Evolutionary conservation across 53 echinoderm and acorn worm genomes (phyloP), one percentile per base, ranked within the genome.

Genomic region (Henricia sp.): DNA sequence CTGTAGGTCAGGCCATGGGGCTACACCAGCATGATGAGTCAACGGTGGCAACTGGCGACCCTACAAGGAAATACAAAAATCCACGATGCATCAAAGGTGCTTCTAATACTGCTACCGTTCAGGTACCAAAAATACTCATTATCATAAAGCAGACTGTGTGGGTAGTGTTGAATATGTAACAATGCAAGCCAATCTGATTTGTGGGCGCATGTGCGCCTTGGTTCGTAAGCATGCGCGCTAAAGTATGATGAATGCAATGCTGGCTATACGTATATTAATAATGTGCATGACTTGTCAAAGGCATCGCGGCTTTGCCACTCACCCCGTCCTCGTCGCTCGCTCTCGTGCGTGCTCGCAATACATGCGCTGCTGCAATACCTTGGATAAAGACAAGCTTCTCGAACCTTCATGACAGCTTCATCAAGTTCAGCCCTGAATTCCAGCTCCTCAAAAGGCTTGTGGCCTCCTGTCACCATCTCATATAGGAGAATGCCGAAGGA

Each of bases 331-430:
- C n/a, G n/a, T n/a, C n/a, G n/a, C n/a, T n/a, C n/a, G n/a, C n/a
- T n/a, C n/a, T n/a, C n/a, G n/a, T n/a, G n/a, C n/a, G n/a, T n/a
- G n/a, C n/a, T n/a, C n/a, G n/a, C n/a, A n/a, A n/a, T n/a, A n/a
- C n/a, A n/a, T n/a, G n/a, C n/a, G n/a, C n/a, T n/a, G n/a, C n/a
- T n/a, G n/a, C n/a, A n/a, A n/a, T n/a, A n/a, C n/a, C n/a, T n/a
- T n/a, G n/a, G 12, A 62, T 3, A 78, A 37, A 66, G 62, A 36
- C 2, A 64, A 78, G n/a, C n/a, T n/a, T n/a, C n/a, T n/a, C n/a
- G n/a, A n/a, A 96, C 96, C 96, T 90, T 96, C 65, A 94, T 88
- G 37, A 97, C 94, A 46, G 97, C 97, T 69, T 97, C 97, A 82
- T 97, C 97, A 20, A 94, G 87, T 55, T 97, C 97, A 70, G 94